phyloP scores from a whole-genome alignment of 2,113 vertebrate genomes.

The Aptenodytes forsteri region DNA sequence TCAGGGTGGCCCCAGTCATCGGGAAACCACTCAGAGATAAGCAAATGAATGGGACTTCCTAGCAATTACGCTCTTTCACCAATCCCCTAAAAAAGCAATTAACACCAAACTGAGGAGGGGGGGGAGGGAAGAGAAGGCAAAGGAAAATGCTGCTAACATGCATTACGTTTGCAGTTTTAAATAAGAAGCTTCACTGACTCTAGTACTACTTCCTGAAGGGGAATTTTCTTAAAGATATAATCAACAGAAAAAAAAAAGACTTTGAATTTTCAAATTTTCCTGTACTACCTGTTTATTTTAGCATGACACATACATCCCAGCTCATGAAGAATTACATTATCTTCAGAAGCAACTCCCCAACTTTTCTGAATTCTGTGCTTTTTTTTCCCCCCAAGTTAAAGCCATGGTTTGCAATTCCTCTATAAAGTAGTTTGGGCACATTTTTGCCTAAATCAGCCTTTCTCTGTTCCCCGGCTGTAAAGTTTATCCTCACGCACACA shows the following conservation, averaged over 20 bases:
- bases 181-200: background rate
- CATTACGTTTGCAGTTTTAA: background rate
- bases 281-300: background rate
- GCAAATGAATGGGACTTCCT: background rate
- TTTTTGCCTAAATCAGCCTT: background rate
- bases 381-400: background rate
- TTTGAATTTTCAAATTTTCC: conserved; percentile 12
- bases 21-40: background rate
- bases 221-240: conserved; percentile 41
- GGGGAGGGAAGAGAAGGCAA: background rate
- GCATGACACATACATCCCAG: background rate
- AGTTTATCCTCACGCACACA: fast-evolving
- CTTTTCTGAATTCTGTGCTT: background rate
- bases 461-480: background rate
- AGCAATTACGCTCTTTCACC: background rate
- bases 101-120: too few relatives aligned
- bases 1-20: background rate
- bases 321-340: background rate
- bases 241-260: background rate
- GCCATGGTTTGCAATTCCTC: background rate
- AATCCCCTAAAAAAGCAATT: background rate
- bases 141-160: conserved; percentile 32
- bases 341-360: background rate
- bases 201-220: conserved; percentile 52
- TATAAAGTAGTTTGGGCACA: fast-evolving